Percentiles rank a stretch among this genome's conserved stretches.
Evolutionary conservation across 2,888 invertebrate species (phyloP).

Genomic region (Chloroclystis v-ata): DNA sequence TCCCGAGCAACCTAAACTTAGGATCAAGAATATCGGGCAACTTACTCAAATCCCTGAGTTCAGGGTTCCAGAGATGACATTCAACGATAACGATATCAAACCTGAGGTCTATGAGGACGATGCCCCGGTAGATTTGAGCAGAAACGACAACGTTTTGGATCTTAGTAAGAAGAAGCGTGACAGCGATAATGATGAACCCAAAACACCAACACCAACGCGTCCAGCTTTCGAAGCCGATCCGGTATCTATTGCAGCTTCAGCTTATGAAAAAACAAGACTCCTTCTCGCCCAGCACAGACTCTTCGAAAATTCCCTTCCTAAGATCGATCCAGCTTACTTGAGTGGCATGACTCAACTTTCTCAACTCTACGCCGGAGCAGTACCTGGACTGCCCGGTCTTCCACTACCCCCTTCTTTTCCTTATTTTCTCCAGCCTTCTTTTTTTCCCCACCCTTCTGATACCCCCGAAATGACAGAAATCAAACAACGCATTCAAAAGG

Average conservation of each 20-base stretch:
- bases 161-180: slow-evolving; percentile 86
- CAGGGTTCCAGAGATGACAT: slow-evolving; percentile 56
- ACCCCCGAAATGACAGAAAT: slow-evolving; percentile 81
- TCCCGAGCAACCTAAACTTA: slow-evolving; percentile 66
- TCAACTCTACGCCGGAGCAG: slow-evolving; percentile 78
- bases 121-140: slow-evolving; percentile 84
- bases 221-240: slow-evolving; percentile 65
- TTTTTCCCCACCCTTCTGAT: slow-evolving; percentile 75
- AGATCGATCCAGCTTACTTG: slow-evolving; percentile 81
- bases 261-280: slow-evolving; percentile 77
- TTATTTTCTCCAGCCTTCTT: slow-evolving; percentile 80
- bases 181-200: slow-evolving; percentile 55
- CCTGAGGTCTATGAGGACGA: slow-evolving; percentile 68
- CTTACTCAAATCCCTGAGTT: slow-evolving; percentile 78
- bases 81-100: slow-evolving; percentile 53
- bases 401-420: slow-evolving; percentile 80
- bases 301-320: slow-evolving; percentile 78
- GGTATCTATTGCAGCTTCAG: slow-evolving; percentile 56
- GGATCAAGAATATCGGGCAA: slow-evolving; percentile 81
- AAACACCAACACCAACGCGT: slow-evolving; percentile 55
- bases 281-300: slow-evolving; percentile 83
- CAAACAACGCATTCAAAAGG: slow-evolving; percentile 82
- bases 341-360: slow-evolving; percentile 80
- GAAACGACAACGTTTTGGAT: slow-evolving; percentile 84
- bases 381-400: slow-evolving; percentile 74